Evolutionary conservation across 2,888 invertebrate genomes (phyloP).

Genomic region (Alcis repandata): DNA sequence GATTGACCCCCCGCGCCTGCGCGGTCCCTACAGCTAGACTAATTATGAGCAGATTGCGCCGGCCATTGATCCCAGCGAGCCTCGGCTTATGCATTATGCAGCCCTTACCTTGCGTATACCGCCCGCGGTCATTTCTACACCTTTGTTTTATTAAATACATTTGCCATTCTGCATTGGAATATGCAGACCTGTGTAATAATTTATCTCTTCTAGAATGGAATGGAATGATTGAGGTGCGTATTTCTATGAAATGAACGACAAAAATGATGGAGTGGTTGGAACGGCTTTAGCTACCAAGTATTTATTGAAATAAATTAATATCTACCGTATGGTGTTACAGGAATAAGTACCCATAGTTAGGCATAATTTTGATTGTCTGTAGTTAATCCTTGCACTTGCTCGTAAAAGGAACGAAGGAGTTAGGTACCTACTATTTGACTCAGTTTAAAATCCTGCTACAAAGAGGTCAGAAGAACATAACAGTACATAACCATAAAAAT

Average conservation of each 20-base stretch:
- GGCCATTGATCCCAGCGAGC: conserved; percentile 66
- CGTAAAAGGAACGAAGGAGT: not conserved
- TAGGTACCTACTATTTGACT: not conserved
- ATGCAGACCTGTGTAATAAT: conserved; percentile 18
- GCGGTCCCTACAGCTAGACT: conserved; percentile 59
- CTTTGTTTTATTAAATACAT: conserved; percentile 44
- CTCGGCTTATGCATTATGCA: conserved; percentile 63
- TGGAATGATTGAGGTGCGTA: conserved; percentile 1
- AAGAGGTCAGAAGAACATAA: not conserved
- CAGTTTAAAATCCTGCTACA: not conserved
- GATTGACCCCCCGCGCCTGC: conserved; percentile 49
- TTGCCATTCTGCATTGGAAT: conserved; percentile 22
- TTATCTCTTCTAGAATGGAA: conserved; percentile 10
- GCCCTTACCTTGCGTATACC: conserved; percentile 50
- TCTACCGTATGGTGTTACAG: too few species aligned
- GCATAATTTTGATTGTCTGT: not conserved
- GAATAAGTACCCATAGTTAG: not conserved
- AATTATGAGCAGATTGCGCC: conserved; percentile 71
- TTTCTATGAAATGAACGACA: not conserved
- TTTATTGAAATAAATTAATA: too few species aligned
- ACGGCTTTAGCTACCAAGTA: not conserved
- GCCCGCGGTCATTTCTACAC: conserved; percentile 46
- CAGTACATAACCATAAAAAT: not conserved
- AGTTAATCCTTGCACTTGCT: not conserved
- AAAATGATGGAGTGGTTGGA: not conserved